These are phyloP conservation scores for Coracias cyanogaster DNA, from an alignment of 2,797 vertebrate genomes.

Conservation along the genomic window DNA sequence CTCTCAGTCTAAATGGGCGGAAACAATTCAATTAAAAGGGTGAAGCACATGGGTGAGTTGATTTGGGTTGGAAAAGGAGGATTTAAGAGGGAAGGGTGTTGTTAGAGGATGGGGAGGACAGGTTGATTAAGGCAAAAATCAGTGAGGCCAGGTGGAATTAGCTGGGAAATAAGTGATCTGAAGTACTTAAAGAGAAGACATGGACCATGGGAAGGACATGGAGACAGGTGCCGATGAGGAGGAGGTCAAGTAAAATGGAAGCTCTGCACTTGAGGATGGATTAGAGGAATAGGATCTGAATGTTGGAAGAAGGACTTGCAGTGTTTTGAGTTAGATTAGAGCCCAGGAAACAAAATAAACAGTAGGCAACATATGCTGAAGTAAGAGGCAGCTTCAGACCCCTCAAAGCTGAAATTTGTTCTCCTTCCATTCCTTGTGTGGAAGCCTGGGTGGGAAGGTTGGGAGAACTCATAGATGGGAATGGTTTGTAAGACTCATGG, in stretches of 20 bases:
- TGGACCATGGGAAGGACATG: not conserved
- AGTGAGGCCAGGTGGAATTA: not conserved
- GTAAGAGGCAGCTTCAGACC: not conserved
- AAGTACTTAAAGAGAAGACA: not conserved
- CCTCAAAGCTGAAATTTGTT: not conserved
- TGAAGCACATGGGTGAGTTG: accelerated
- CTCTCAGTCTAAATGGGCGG: not conserved
- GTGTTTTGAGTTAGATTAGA: not conserved
- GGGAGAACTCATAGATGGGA: too few relatives aligned
- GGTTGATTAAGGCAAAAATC: not conserved
- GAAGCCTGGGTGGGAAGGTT: not conserved
- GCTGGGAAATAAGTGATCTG: not conserved
- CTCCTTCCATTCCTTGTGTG: not conserved
- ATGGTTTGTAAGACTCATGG: too few relatives aligned
- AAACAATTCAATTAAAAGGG: not conserved
- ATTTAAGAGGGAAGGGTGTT: accelerated
- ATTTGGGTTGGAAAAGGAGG: not conserved
- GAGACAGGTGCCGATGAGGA: not conserved
- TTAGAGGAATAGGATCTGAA: not conserved
- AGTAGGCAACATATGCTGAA: not conserved
- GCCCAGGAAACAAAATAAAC: too few relatives aligned
- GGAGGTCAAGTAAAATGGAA: not conserved
- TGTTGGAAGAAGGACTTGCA: not conserved
- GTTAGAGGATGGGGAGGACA: not conserved
- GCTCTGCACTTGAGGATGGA: not conserved